Evolutionary conservation across 2,113 vertebrate species (phyloP).

Genomic region (Ochotona princeps): DNA sequence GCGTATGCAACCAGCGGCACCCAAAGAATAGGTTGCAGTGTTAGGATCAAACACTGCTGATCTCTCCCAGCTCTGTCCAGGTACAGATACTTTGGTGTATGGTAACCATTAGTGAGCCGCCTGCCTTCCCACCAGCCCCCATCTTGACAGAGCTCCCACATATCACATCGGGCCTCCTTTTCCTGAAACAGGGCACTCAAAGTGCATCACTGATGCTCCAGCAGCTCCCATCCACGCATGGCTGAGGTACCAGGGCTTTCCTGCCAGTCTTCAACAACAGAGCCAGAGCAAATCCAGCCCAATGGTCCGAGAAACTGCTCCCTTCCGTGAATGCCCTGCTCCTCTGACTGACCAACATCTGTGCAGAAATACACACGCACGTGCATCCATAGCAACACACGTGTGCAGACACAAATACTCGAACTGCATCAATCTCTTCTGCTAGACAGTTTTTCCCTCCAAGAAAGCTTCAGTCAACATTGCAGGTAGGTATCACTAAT

Average conservation of each 20-base stretch:
- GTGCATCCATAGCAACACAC: background rate
- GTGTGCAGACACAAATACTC: background rate
- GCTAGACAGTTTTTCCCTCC: background rate
- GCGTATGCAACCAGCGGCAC: background rate
- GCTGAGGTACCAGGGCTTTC: constrained; percentile 39
- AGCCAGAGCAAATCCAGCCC: background rate
- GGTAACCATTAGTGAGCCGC: background rate
- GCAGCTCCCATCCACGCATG: constrained; percentile 31
- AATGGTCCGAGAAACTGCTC: background rate
- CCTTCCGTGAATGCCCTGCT: background rate
- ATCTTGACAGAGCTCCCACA: background rate
- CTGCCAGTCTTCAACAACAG: background rate
- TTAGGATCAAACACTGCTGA: background rate
- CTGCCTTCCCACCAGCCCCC: background rate
- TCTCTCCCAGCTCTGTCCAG: background rate
- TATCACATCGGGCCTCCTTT: background rate
- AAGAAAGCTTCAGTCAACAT: background rate
- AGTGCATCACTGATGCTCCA: background rate
- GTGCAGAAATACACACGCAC: accelerated
- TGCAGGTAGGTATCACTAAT: background rate
- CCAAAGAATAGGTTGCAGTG: background rate
- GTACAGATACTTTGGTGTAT: background rate
- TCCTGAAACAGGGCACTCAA: background rate
- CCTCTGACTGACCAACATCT: background rate
- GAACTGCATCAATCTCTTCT: background rate